Conservation (phyloP, 1,140 invertebrate species). For the Pentalonia nigronervosa region DNA sequence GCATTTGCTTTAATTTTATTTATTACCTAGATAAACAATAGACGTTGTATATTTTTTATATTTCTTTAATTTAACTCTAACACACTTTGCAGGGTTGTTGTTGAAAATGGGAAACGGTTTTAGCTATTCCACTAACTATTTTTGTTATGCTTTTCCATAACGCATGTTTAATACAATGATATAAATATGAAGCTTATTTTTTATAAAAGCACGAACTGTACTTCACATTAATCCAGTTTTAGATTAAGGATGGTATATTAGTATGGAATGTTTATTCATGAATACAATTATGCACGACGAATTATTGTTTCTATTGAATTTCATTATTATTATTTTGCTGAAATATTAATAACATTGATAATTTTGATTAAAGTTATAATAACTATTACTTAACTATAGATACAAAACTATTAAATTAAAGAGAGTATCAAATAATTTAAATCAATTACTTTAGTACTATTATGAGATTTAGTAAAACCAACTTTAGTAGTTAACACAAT, state of each 20-base stretch:
- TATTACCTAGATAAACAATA: conserved; percentile 11
- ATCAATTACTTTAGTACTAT: neutral
- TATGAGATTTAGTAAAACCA: neutral
- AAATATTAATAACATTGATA: neutral
- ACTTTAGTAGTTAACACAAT: neutral
- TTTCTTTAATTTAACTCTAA: conserved; percentile 30
- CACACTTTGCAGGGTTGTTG: neutral
- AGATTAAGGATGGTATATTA: neutral
- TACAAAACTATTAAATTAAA: neutral
- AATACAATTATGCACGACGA: neutral
- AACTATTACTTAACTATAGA: neutral
- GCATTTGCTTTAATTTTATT: conserved; percentile 53
- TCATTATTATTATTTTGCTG: neutral
- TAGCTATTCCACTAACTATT: neutral
- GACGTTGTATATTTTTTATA: neutral
- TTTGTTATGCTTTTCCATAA: conserved; percentile 27
- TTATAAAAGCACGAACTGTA: conserved; percentile 36
- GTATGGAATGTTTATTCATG: neutral
- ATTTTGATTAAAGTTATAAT: neutral
- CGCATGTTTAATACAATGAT: conserved; percentile 20
- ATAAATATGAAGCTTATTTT: conserved; percentile 20
- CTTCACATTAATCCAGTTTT: too few species aligned
- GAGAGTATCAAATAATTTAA: neutral
- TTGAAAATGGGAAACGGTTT: conserved; percentile 13
- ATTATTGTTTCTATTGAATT: conserved; percentile 1